Conservation (phyloP, 2,797 vertebrate genomes). For the Onychomys torridus region DNA sequence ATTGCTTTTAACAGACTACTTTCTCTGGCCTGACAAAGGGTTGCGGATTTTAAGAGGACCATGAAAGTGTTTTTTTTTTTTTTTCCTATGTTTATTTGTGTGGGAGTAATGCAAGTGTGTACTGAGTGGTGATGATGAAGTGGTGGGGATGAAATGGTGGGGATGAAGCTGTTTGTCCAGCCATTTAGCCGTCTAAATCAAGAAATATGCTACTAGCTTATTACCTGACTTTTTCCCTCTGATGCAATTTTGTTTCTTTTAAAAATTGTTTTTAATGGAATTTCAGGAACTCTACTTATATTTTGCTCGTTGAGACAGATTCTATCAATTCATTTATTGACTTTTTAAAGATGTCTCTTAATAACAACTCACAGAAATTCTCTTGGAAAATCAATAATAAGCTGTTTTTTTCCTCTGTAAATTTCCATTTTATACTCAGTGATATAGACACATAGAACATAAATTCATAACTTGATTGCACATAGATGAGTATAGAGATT, state of each 20-base stretch:
- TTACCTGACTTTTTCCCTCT: conserved; percentile 9
- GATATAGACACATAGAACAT: background rate
- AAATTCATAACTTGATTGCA: background rate
- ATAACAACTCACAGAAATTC: background rate
- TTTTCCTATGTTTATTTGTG: conserved; percentile 12
- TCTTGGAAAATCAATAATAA: conserved; percentile 38
- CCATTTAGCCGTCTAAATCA: conserved; percentile 33
- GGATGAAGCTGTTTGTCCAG: conserved; percentile 33
- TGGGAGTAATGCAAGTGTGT: conserved; percentile 28
- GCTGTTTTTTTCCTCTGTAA: background rate
- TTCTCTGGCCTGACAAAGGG: conserved; percentile 55
- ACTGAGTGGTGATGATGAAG: background rate
- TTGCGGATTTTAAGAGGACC: conserved; percentile 49
- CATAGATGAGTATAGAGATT: background rate
- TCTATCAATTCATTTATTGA: conserved; percentile 45
- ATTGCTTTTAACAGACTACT: conserved; percentile 48
- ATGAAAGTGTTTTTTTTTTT: background rate
- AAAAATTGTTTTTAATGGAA: conserved; percentile 43
- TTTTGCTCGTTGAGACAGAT: background rate
- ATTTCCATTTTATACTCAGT: conserved; percentile 20
- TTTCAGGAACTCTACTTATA: background rate
- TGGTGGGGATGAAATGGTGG: background rate
- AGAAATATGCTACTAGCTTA: background rate
- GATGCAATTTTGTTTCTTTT: conserved; percentile 25
- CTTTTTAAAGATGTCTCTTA: conserved; percentile 30